phyloP scores from a whole-genome alignment of 2,113 vertebrate species.

The Noturus placidus region DNA sequence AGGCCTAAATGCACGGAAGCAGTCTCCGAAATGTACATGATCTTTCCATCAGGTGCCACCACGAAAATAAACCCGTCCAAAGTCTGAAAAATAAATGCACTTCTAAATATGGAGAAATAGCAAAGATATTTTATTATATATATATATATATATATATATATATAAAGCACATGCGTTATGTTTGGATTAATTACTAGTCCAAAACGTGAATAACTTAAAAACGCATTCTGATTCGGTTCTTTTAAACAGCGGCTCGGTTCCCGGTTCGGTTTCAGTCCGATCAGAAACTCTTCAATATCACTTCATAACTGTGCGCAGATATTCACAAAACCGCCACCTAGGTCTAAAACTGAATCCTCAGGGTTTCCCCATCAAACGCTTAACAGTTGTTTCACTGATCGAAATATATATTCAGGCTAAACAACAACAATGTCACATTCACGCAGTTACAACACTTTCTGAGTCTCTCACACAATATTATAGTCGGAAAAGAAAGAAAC shows the following conservation, averaged over 20 bases:
- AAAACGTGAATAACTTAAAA: neutral
- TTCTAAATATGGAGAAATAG: neutral
- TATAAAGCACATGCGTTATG: neutral
- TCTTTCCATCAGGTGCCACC: conserved; percentile 97
- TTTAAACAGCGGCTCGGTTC: neutral
- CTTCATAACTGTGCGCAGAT: no score
- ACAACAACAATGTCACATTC: neutral
- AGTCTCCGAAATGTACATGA: conserved; percentile 99
- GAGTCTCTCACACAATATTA: neutral
- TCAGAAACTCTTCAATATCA: neutral
- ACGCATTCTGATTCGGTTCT: neutral
- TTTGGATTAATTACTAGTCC: neutral
- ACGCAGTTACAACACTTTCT: neutral
- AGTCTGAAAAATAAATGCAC: conserved; percentile 75
- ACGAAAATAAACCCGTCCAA: conserved; percentile 98
- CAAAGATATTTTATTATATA: neutral
- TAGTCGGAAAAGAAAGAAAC: neutral
- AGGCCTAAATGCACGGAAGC: conserved; percentile 95
- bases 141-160: neutral
- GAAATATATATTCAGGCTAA: neutral
- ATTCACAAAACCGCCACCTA: neutral
- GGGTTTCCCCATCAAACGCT: neutral
- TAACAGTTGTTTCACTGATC: neutral
- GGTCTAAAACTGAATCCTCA: neutral
- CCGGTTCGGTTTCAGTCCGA: neutral